Conservation (phyloP, 2,797 vertebrate species). For the Tokudaia tokunoshimensis region DNA sequence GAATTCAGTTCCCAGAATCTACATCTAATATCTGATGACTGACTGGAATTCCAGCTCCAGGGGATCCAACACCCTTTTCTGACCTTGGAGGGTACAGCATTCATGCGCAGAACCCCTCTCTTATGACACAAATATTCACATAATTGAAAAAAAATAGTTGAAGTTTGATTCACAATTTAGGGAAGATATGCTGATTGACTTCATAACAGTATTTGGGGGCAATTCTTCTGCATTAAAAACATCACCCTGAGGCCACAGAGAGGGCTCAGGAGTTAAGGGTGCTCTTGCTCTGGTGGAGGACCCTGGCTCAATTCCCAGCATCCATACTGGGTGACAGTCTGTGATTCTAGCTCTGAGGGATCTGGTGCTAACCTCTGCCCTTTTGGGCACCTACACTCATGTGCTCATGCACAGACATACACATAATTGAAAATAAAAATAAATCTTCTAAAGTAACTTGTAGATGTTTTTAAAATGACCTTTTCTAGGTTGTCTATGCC, state of each 20-base stretch:
- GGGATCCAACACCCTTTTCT: not conserved
- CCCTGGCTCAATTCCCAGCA: not conserved
- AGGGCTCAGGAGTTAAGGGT: not conserved
- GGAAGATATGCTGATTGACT: not conserved
- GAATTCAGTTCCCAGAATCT: not conserved
- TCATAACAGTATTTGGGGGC: not conserved
- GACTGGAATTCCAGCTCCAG: not conserved
- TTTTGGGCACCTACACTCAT: too few relatives aligned
- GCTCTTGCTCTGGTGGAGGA: not conserved
- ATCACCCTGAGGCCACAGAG: not conserved
- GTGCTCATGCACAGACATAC: not conserved
- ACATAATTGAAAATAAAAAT: not conserved
- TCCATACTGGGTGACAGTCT: not conserved
- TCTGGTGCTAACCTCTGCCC: not conserved
- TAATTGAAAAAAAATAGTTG: not conserved
- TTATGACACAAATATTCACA: not conserved
- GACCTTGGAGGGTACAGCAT: not conserved
- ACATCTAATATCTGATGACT: not conserved
- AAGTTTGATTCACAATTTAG: not conserved
- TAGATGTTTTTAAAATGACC: not conserved
- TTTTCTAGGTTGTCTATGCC: not conserved
- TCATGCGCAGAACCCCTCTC: not conserved
- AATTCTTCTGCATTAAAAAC: conserved; percentile 28
- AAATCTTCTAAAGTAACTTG: not conserved
- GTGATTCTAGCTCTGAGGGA: not conserved